Evolutionary conservation across 2,113 vertebrate genomes (phyloP).

Genomic region (Coptodon bakossiorum): DNA sequence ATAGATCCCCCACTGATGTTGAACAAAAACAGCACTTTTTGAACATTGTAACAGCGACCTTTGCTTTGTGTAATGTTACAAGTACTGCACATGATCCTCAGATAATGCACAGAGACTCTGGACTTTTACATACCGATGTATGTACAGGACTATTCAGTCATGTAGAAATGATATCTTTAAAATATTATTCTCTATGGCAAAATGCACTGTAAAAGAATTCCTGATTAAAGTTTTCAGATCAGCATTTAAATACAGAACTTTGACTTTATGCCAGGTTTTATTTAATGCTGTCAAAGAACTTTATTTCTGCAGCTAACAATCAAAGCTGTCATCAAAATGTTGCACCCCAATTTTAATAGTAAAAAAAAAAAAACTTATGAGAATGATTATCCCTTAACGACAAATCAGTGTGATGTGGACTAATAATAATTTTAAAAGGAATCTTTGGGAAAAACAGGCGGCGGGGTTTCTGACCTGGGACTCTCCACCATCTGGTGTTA

Average conservation of each 20-base stretch:
- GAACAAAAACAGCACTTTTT: not conserved
- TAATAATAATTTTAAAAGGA: fast-evolving
- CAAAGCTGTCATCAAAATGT: not conserved
- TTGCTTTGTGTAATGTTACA: not conserved
- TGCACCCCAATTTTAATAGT: not conserved
- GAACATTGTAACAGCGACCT: not conserved
- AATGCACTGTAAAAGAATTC: not conserved
- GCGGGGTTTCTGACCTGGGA: not conserved
- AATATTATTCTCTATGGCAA: not conserved
- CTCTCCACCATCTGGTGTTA: not conserved
- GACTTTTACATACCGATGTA: not conserved
- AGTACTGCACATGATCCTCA: not conserved
- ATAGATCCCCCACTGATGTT: not conserved
- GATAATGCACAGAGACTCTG: not conserved
- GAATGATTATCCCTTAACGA: not conserved
- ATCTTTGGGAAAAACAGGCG: fast-evolving
- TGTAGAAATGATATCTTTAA: not conserved
- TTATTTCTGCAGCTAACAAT: not conserved
- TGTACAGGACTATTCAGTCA: not conserved
- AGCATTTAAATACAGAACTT: not conserved
- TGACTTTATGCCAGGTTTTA: not conserved
- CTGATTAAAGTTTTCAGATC: not conserved
- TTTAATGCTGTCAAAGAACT: fast-evolving
- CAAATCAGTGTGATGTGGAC: not conserved
- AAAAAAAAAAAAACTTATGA: not conserved